Base-by-base conservation (phyloP, 2,888 invertebrate genomes). In the Lymantria dispar region DNA sequence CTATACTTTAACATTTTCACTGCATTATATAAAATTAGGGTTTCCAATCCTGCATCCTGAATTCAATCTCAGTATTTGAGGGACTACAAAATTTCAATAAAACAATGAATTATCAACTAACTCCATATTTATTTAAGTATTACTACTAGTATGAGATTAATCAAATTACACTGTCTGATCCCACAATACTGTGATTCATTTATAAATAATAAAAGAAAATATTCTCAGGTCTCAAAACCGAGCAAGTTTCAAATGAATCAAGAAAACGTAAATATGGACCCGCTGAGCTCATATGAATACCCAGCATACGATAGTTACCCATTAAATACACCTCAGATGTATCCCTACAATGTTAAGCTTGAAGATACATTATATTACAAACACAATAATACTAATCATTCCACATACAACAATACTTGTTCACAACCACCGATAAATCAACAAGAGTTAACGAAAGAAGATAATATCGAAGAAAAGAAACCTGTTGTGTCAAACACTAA, bases 241-340 rank as follows among this genome's bases (percentile, higher is more conserved):
- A 76, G 62, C 56, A 84, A 22, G 22, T 2, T 22, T 22, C 22
- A 22, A 22, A 22, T 81, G 80, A 80, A 76, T 33, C 68, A 71
- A 14, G 53, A 70, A 31, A 52, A 62, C 3, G 57, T 75, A 39
- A 86, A 87, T 3, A 45, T 84, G 0, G 88, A 88, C 37, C 88
- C 88, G 0, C 60, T 88, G 1, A 81, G 79, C 48, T 71, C 68
- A 0, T 86, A 81, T 7, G 80, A 78, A 8, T 79, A 77, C 57
- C 62, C 71, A 0, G 39, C 59, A 0, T 78, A 74, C 7, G 58
- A 71, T 2, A 70, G 62, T 50, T 73, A 63, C 48, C 61, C 49
- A 0, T 39, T 53, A 29, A 29, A 30, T 29, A 13, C 11, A 8
- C 33, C 54, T 8, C 43, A 52, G 43, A n/a, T 48, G 0, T 75